Base-by-base conservation (phyloP, 2,888 invertebrate species). In the Galerucella nymphaeae region DNA sequence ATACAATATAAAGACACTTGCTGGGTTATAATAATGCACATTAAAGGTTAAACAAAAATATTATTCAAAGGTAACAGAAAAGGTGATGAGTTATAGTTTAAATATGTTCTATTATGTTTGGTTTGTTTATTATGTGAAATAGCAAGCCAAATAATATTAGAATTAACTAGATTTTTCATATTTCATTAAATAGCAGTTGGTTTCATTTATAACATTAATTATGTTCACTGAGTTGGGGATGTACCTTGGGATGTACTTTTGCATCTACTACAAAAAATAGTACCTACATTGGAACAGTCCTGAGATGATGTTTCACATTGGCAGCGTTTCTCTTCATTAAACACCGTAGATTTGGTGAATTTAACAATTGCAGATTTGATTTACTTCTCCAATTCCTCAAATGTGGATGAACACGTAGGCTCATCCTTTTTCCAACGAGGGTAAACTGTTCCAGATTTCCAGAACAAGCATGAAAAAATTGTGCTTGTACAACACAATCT, bases 401-500 rank as follows among this genome's bases (percentile, higher is more conserved):
- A 64, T 77, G 77, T 8, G 85, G 83, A 70, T 83, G 83, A 65
- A 84, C 68, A 66, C 83, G 79, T 75, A 84, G 73, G 67, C 82
- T 80, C 72, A 85, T 75, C 73, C 84, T 78, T 75, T 83, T 81
- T 5, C 82, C 84, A 53, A 86, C 77, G 65, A 85, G 79, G 66
- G 82, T 82, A 45, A 82, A 81, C 66, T 80, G 62, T 62, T 70
- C 74, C 62, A 79, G 63, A 66, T 78, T 78, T 41, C 77, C 77
- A 53, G 81, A 79, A 64, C 86, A 80, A 48, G 86, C 80, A 76
- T 88, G 88, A 73, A 86, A 85, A 80, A 87, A 88, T 76, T 87
- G 85, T 61, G 87, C 87, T 76, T 85, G 83, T 70, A 88, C 82
- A 69, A 86, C 84, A 79, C 84, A 85, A 78, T 86, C 86, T 76